These are phyloP conservation scores for Limnephilus marmoratus DNA, from an alignment of 2,888 invertebrate species.

Conservation along the genomic window DNA sequence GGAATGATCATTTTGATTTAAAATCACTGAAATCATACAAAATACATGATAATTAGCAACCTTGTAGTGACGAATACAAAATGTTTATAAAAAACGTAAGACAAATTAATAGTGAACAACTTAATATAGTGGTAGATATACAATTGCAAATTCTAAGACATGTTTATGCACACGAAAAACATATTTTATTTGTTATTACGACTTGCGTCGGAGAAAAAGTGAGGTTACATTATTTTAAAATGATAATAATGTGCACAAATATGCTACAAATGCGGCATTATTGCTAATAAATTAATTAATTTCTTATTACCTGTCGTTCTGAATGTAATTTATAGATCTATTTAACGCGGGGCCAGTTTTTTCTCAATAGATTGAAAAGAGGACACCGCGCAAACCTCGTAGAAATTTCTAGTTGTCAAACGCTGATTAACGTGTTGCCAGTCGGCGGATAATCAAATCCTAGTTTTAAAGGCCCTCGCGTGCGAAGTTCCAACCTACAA, in stretches of 20 bases:
- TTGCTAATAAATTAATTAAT: neutral
- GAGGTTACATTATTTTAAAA: neutral
- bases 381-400: neutral
- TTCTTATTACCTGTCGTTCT: neutral
- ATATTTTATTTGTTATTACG: neutral
- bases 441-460: neutral
- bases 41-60: neutral
- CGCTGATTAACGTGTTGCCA: neutral
- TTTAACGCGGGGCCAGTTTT: neutral
- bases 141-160: too few relatives aligned
- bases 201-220: neutral
- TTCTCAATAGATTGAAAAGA: neutral
- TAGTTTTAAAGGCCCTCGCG: neutral
- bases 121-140: too few relatives aligned
- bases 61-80: neutral
- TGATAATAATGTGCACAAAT: neutral
- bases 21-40: conserved; percentile 5
- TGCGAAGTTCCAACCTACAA: neutral
- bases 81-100: neutral
- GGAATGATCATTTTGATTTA: conserved; percentile 94
- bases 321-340: neutral
- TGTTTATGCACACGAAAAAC: too few relatives aligned
- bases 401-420: conserved; percentile 7
- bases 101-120: neutral
- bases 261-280: neutral